phyloP scores from a whole-genome alignment of 2,113 vertebrate genomes.

The Dipodomys stephensi region DNA sequence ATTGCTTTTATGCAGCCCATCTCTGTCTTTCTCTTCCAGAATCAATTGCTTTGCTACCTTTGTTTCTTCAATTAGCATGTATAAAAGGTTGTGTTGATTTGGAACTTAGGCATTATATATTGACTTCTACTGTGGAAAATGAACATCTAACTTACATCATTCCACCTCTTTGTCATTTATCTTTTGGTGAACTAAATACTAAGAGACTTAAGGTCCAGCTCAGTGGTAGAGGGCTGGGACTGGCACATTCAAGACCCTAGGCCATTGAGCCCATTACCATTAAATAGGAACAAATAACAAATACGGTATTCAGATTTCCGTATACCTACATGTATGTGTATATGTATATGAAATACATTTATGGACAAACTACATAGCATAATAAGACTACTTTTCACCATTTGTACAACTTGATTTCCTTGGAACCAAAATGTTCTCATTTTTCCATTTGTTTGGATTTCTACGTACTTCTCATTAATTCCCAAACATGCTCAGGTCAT shows the following conservation, averaged over 20 bases:
- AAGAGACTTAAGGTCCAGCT: not conserved
- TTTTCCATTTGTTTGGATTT: constrained; percentile 1
- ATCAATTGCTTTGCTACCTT: not conserved
- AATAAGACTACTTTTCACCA: not conserved
- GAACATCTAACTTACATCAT: not conserved
- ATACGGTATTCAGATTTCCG: not conserved
- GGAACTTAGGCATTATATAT: not conserved
- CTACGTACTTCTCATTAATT: not conserved
- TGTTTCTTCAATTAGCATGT: not conserved
- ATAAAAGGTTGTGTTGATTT: not conserved
- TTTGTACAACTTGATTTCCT: not conserved
- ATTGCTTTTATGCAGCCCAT: not conserved
- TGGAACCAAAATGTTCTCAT: not conserved
- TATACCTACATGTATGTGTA: not conserved
- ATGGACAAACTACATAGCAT: not conserved
- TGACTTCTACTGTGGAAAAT: not conserved
- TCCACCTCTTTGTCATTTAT: not conserved
- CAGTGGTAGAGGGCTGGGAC: not conserved
- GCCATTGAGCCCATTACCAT: no score
- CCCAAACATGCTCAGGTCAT: not conserved
- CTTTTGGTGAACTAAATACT: not conserved
- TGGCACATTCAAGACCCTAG: not conserved
- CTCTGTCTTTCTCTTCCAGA: not conserved
- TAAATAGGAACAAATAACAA: no score
- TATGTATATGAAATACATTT: not conserved